Evolutionary conservation across 2,888 invertebrate species (phyloP), one percentile per base, ranked within the genome.

Genomic region (Chesias legatella): DNA sequence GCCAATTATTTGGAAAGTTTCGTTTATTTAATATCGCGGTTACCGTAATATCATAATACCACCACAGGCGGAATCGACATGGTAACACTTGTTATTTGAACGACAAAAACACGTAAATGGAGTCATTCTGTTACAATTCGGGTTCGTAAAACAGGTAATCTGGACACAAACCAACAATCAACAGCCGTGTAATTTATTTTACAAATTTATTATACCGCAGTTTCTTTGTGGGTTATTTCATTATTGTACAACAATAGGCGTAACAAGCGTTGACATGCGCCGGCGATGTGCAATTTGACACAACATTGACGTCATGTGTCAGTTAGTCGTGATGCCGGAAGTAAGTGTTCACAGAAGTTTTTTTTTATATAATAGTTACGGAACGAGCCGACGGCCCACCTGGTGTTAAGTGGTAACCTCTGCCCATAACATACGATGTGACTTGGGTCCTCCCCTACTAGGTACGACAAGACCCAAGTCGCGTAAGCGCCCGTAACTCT

Each of bases 211-310:
- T 67, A 73, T 73, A 81, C 84, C 78, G 67, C 79, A 77, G 72
- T 72, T 71, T 71, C 66, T 71, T 79, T 82, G 75, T 72, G 63
- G 73, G 71, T 74, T n/a, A 73, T 73, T 60, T 56, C 51, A 58
- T 67, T 68, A 67, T 66, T 62, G n/a, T 57, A 46, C 52, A 64
- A 75, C 73, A 73, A 76, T 74, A 67, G 73, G 56, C 63, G 72
- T 67, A 80, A 84, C 77, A 79, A 74, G 82, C 82, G 86, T 77
- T 86, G 86, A 86, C 86, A 80, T 71, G 79, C 73, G 82, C 77
- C 73, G 72, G 76, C 74, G 62, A 67, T 63, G 67, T 72, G 70
- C 71, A 77, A 79, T 80, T 80, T 75, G 60, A 68, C 72, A 68
- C 47, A 58, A 56, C 58, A 38, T 61, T 65, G 67, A 78, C 65